phyloP scores from a whole-genome alignment of 2,797 vertebrate species.

The Ibycter americanus region DNA sequence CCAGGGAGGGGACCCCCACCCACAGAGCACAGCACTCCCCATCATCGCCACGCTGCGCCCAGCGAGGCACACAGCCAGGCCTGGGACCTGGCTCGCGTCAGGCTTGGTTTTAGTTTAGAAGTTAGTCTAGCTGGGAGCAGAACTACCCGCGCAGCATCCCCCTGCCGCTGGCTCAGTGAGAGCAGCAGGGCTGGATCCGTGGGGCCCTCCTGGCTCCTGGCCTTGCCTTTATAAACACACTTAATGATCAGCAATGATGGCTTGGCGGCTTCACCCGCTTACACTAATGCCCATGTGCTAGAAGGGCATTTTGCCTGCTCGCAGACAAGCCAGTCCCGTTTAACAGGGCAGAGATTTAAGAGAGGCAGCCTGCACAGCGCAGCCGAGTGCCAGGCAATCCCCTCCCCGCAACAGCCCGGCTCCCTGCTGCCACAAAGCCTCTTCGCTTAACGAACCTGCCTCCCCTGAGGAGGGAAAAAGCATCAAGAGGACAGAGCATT shows the following conservation, averaged over 20 bases:
- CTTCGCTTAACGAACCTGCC: constrained; percentile 1
- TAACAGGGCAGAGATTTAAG: constrained; percentile 60
- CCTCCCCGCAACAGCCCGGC: not conserved
- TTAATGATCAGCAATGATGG: constrained; percentile 51
- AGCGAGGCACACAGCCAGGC: not conserved
- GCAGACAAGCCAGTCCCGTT: constrained; percentile 16
- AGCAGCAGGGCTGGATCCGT: not conserved
- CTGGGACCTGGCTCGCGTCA: not conserved
- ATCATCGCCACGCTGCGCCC: fast-evolving
- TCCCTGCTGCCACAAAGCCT: not conserved
- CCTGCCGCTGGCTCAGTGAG: not conserved
- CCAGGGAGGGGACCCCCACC: not conserved
- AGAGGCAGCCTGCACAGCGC: not conserved
- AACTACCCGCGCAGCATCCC: not conserved
- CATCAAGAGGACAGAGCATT: not conserved
- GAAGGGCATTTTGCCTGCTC: constrained; percentile 43
- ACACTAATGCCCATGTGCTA: constrained; percentile 30
- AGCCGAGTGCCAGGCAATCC: not conserved
- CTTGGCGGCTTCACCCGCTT: constrained; percentile 24
- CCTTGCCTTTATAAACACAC: constrained; percentile 34
- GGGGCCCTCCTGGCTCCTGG: constrained; percentile 23
- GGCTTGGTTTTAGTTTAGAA: not conserved
- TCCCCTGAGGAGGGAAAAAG: not conserved
- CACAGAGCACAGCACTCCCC: fast-evolving
- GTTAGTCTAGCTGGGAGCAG: not conserved